A percentile compares a stretch with the other conserved stretches of the same genome.
Evolutionary conservation across 2,797 vertebrate species (phyloP).

Genomic region (Calcarius lapponicus): DNA sequence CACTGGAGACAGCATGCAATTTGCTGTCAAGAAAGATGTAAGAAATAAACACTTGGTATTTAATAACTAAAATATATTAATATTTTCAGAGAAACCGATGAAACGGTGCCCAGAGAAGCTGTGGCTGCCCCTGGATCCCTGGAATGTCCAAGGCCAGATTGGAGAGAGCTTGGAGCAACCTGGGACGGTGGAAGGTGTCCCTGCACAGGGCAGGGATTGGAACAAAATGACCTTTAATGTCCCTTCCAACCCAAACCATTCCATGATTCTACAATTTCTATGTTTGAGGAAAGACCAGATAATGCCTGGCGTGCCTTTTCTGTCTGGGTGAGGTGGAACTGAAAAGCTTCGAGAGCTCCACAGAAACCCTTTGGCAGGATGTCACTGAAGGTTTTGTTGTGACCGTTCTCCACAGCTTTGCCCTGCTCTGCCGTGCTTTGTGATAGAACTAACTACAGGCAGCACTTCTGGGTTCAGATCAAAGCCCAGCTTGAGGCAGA

Average conservation of each 20-base stretch:
- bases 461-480: neutral
- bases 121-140: neutral
- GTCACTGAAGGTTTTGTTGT: neutral
- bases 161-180: accelerated
- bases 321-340: neutral
- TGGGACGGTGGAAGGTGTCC: accelerated
- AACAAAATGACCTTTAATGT: neutral
- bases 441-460: neutral
- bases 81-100: neutral
- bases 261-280: accelerated
- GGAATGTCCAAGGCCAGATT: neutral
- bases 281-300: neutral
- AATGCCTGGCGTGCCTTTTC: neutral
- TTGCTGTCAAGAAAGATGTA: neutral
- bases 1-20: neutral
- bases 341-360: neutral
- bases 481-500: conserved; percentile 1
- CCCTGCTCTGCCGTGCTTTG: neutral
- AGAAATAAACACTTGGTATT: neutral
- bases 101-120: neutral
- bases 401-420: neutral
- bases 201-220: accelerated
- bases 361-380: neutral
- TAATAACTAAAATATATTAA: neutral
- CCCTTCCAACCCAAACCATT: neutral